phyloP scores from a whole-genome alignment of 2,888 invertebrate genomes.

The Campaea margaritaria region DNA sequence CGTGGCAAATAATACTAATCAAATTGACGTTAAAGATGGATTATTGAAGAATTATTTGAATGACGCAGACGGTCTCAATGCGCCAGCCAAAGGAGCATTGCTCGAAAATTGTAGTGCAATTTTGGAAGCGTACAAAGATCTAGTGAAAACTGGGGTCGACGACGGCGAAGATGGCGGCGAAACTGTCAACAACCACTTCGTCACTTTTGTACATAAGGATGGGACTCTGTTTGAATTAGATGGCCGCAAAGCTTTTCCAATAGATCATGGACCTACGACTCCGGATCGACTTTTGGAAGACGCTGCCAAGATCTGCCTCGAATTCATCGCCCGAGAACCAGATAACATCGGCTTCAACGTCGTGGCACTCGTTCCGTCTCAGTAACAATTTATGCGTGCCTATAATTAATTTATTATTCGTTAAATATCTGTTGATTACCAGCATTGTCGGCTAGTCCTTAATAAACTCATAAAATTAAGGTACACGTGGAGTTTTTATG shows the following conservation, averaged over 20 bases:
- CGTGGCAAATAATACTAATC: conserved; percentile 94
- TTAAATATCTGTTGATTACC: conserved; percentile 30
- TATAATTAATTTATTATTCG: conserved; percentile 16
- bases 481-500: conserved; percentile 39
- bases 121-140: conserved; percentile 91
- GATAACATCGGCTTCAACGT: conserved; percentile 94
- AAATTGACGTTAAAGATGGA: conserved; percentile 87
- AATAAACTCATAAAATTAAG: conserved; percentile 45
- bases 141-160: conserved; percentile 93
- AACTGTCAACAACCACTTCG: conserved; percentile 93
- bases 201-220: conserved; percentile 93
- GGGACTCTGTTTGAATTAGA: conserved; percentile 93
- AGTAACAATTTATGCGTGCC: conserved; percentile 45
- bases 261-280: conserved; percentile 91
- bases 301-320: conserved; percentile 91
- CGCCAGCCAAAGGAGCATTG: conserved; percentile 90
- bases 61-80: conserved; percentile 87
- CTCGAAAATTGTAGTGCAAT: conserved; percentile 90
- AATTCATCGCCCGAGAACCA: conserved; percentile 94
- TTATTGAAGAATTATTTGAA: conserved; percentile 91
- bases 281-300: conserved; percentile 91
- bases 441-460: conserved; percentile 40
- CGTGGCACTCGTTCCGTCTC: conserved; percentile 89
- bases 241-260: conserved; percentile 87
- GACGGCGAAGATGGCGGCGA: conserved; percentile 87